A percentile compares a stretch with the other conserved stretches of the same genome.
Conservation (phyloP, 2,113 vertebrate species). For the Perccottus glenii region DNA sequence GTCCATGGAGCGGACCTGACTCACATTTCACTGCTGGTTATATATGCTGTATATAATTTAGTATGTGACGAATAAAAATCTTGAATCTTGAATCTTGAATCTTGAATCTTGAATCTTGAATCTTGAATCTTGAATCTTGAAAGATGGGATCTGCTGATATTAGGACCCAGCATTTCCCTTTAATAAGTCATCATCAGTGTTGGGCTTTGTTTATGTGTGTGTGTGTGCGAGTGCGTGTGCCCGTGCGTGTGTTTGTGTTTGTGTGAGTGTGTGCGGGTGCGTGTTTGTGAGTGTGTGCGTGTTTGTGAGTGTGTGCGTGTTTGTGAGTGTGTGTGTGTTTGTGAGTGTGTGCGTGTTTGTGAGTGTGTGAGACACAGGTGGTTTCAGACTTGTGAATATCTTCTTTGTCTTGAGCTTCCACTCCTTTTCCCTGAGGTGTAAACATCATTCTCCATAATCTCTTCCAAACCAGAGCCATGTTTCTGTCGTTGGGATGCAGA, state of each 20-base stretch:
- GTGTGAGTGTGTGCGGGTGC: conserved; percentile 19
- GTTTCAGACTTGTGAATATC: conserved; percentile 45
- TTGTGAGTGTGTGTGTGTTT: conserved; percentile 11
- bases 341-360: conserved; percentile 23
- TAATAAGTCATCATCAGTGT: conserved; percentile 39
- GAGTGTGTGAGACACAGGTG: conserved; percentile 41
- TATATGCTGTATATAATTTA: too few species aligned
- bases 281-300: conserved; percentile 17
- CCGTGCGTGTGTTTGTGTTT: too few species aligned
- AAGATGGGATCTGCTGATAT: conserved; percentile 14
- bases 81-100: too few species aligned
- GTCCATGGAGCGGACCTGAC: too few species aligned
- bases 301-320: conserved; percentile 11
- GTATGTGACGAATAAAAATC: too few species aligned
- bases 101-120: too few species aligned
- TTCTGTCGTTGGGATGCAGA: conserved; percentile 19
- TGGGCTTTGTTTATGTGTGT: conserved; percentile 23
- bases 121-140: too few species aligned
- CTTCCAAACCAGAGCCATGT: conserved; percentile 15
- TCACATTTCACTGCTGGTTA: too few species aligned
- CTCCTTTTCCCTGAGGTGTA: conserved; percentile 34
- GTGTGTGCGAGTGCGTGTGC: conserved; percentile 4
- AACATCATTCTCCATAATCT: conserved; percentile 45
- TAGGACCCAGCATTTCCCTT: conserved; percentile 26
- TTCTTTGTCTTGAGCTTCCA: conserved; percentile 48